Conservation (phyloP, 2,797 vertebrate species). For the Mormyrus proboscirostris region DNA sequence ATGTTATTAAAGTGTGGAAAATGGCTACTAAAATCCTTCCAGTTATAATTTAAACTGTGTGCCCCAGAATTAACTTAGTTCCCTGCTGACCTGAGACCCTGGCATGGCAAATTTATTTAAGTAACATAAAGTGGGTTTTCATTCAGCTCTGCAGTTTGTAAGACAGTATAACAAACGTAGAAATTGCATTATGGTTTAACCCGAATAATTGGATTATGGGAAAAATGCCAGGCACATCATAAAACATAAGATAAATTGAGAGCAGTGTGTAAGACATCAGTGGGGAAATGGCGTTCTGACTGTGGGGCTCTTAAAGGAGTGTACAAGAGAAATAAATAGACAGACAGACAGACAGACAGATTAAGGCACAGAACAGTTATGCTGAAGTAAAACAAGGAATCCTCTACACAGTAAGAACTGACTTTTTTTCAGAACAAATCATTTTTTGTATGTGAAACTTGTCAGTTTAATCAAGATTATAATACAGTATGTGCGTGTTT, state of each 20-base stretch:
- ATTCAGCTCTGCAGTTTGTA: conserved; percentile 46
- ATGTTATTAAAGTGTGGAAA: conserved; percentile 62
- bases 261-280: conserved; percentile 57
- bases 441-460: background rate
- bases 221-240: conserved; percentile 58
- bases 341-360: background rate
- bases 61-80: conserved; percentile 67
- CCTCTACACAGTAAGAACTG: background rate
- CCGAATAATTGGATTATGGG: conserved; percentile 53
- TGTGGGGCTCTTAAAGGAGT: background rate
- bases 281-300: conserved; percentile 33
- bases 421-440: background rate
- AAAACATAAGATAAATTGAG: conserved; percentile 64
- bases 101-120: conserved; percentile 49
- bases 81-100: conserved; percentile 47
- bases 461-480: background rate
- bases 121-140: conserved; percentile 53
- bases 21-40: conserved; percentile 66
- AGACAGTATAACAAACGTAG: conserved; percentile 64
- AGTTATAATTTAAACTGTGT: conserved; percentile 58
- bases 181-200: conserved; percentile 62
- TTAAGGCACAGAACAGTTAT: background rate
- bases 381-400: background rate
- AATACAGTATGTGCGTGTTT: background rate
- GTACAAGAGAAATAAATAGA: background rate